Evolutionary conservation across 2,888 invertebrate species (phyloP).

Genomic region (Eupsilia transversa): DNA sequence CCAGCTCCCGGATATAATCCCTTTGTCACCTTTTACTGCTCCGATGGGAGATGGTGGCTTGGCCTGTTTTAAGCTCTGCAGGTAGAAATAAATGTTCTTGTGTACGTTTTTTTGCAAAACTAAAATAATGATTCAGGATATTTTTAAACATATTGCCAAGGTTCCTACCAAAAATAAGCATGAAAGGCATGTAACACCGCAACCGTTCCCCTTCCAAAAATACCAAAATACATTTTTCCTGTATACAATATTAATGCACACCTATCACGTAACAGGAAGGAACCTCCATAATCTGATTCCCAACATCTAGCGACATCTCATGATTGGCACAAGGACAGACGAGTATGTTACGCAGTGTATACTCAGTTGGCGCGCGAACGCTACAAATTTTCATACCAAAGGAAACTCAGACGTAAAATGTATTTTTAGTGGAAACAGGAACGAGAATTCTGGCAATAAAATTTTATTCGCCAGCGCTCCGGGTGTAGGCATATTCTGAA

Average conservation of each 20-base stretch:
- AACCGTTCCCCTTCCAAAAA: neutral
- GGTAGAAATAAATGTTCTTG: conserved; percentile 13
- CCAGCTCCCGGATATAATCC: conserved; percentile 38
- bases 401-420: conserved; percentile 71
- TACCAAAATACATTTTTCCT: conserved; percentile 32
- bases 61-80: neutral
- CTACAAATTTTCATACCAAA: conserved; percentile 76
- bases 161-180: neutral
- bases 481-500: conserved; percentile 65
- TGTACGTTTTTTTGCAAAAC: too few relatives aligned
- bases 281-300: conserved; percentile 64
- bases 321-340: conserved; percentile 61
- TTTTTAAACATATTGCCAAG: neutral
- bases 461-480: conserved; percentile 72
- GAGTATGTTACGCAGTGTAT: conserved; percentile 48
- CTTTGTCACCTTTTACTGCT: conserved; percentile 28
- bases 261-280: conserved; percentile 64
- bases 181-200: neutral
- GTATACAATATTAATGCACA: conserved; percentile 54
- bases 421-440: conserved; percentile 70
- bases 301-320: conserved; percentile 51
- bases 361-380: conserved; percentile 57
- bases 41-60: conserved; percentile 18
- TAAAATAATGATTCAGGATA: conserved; percentile 1
- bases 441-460: conserved; percentile 73